Evolutionary conservation across 2,113 vertebrate genomes (phyloP).

Genomic region (Neolamprologus sp.): DNA sequence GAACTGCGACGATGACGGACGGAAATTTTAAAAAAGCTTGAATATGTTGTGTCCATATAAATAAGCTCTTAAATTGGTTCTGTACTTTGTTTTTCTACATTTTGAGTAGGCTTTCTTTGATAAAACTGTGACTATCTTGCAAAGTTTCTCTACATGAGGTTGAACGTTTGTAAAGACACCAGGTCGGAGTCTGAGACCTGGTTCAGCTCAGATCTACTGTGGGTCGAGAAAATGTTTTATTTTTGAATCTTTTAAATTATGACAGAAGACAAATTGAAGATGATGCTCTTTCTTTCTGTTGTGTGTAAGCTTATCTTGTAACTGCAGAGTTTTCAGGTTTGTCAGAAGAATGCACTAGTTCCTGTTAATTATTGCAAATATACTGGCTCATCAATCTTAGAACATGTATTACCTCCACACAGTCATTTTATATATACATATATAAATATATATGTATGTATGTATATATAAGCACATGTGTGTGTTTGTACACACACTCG

Average conservation of each 20-base stretch:
- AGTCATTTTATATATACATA: slow-evolving; percentile 38
- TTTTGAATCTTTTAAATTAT: slow-evolving; percentile 40
- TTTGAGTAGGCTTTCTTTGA: slow-evolving; percentile 49
- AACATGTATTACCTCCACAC: slow-evolving; percentile 48
- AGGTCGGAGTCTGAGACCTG: slow-evolving; percentile 5
- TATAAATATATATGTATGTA: background rate
- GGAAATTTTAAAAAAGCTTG: slow-evolving; percentile 45
- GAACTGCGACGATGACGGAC: slow-evolving; percentile 14
- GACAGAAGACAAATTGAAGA: slow-evolving; percentile 4
- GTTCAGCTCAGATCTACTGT: background rate
- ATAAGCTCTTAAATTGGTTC: slow-evolving; percentile 62
- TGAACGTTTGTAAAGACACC: slow-evolving; percentile 46
- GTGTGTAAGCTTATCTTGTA: slow-evolving; percentile 40
- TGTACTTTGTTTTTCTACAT: background rate
- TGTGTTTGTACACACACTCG: background rate
- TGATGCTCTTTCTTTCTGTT: slow-evolving; percentile 18
- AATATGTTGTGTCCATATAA: slow-evolving; percentile 60
- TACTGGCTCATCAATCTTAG: slow-evolving; percentile 49
- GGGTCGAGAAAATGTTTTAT: background rate
- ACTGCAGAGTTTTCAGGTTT: slow-evolving; percentile 52
- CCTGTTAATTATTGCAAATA: slow-evolving; percentile 55
- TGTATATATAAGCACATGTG: background rate
- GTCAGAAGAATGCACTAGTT: slow-evolving; percentile 58
- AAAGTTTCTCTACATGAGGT: slow-evolving; percentile 47
- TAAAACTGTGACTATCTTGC: slow-evolving; percentile 60